Percentiles rank a stretch among this genome's conserved stretches.
Conservation (phyloP, 2,113 vertebrate genomes). For the Zingel zingel region DNA sequence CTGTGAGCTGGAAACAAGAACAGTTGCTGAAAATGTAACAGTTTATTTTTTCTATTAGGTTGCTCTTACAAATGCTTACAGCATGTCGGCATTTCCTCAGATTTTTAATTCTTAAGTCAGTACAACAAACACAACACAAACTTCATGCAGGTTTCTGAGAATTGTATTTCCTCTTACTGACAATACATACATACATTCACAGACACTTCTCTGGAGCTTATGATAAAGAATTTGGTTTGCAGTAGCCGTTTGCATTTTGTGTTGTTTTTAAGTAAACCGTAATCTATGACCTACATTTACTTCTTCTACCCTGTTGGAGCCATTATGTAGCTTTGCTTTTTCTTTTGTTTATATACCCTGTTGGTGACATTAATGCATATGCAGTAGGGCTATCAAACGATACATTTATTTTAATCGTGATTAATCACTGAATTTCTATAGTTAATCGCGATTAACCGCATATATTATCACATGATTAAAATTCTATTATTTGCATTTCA, state of each 20-base stretch:
- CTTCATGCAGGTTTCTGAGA: background rate
- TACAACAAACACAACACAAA: background rate
- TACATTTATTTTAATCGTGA: no score
- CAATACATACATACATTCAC: background rate
- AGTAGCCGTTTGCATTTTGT: background rate
- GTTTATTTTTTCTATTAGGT: constrained; percentile 16
- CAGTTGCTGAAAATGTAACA: constrained; percentile 33
- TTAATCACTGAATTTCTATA: no score
- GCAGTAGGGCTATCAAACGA: no score
- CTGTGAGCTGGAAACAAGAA: constrained; percentile 2
- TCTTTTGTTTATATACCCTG: no score
- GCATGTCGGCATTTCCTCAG: background rate
- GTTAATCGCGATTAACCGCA: no score
- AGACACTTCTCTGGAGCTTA: background rate
- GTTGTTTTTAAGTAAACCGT: background rate
- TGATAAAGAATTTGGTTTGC: background rate
- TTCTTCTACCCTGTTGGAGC: background rate
- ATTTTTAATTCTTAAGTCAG: background rate
- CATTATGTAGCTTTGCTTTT: no score
- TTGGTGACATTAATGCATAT: no score
- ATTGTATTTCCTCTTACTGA: background rate
- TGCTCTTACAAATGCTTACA: background rate
- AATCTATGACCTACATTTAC: background rate
- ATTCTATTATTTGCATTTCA: no score
- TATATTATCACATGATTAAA: no score